A percentile compares a stretch with the other conserved stretches of the same genome.
These are phyloP conservation scores for Sylvilagus floridanus DNA, from an alignment of 2,797 vertebrate species.

Conservation along the genomic window DNA sequence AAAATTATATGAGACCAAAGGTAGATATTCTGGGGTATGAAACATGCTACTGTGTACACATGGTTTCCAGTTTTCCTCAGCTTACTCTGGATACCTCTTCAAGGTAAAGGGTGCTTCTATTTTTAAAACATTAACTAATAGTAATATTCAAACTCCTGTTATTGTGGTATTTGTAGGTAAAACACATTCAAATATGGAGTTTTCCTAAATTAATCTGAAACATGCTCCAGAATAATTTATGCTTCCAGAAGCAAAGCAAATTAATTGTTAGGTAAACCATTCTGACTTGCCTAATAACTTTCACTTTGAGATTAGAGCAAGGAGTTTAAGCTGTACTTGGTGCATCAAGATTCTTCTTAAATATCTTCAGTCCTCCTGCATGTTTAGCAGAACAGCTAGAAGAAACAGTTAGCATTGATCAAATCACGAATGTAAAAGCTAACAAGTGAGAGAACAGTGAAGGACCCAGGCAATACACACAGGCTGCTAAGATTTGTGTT, in stretches of 20 bases:
- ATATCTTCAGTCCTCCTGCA: neutral
- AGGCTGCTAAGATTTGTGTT: neutral
- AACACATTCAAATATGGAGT: neutral
- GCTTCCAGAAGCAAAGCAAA: slow-evolving; percentile 21
- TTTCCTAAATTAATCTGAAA: slow-evolving; percentile 7
- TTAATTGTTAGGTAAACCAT: neutral
- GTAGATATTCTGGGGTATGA: neutral
- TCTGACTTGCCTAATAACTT: neutral
- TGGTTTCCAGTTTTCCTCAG: neutral
- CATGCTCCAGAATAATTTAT: neutral
- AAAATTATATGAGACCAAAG: neutral
- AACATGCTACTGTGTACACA: neutral
- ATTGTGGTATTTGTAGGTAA: neutral
- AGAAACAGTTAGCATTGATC: neutral
- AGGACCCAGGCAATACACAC: neutral
- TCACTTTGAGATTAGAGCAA: slow-evolving; percentile 31
- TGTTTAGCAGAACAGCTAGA: neutral
- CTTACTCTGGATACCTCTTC: neutral
- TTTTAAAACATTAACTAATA: slow-evolving; percentile 1
- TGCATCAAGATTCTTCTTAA: neutral
- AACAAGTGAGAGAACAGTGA: neutral
- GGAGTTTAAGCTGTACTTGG: neutral
- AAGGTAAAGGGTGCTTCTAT: neutral
- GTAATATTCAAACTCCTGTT: neutral
- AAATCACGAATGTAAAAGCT: neutral